These are phyloP conservation scores for Stichopus horrens DNA, from an alignment of 53 echinoderm and acorn worm species.

Conservation along the genomic window DNA sequence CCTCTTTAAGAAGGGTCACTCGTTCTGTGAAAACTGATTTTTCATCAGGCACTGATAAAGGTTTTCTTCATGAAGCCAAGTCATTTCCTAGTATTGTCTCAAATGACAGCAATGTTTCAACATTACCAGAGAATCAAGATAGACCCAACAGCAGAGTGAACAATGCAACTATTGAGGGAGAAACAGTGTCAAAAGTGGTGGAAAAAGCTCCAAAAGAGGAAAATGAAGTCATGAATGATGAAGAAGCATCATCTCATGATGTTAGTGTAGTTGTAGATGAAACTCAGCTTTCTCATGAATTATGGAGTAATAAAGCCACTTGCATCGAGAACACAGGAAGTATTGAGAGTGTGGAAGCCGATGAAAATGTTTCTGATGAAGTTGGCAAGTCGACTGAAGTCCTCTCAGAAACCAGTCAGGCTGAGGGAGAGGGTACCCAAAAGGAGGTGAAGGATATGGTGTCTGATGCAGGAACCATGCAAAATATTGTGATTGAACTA, in stretches of 20 bases:
- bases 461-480: no score
- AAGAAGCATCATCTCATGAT: background rate
- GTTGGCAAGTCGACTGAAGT: background rate
- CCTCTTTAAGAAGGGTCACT: slow-evolving; percentile 6
- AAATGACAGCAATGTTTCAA: background rate
- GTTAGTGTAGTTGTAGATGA: background rate
- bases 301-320: background rate
- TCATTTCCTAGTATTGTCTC: background rate
- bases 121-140: background rate
- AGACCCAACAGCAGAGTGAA: background rate
- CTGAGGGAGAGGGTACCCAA: background rate
- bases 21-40: background rate
- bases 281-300: background rate
- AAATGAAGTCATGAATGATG: background rate
- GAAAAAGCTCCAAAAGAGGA: background rate
- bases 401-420: background rate
- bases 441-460: no score
- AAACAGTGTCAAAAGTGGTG: background rate
- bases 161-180: background rate
- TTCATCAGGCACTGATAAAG: background rate
- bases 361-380: background rate
- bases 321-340: background rate
- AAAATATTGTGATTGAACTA: no score
- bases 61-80: no score
- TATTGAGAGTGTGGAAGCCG: background rate